Base-by-base conservation (phyloP, 2,888 invertebrate species). In the Bimastos eiseni region DNA sequence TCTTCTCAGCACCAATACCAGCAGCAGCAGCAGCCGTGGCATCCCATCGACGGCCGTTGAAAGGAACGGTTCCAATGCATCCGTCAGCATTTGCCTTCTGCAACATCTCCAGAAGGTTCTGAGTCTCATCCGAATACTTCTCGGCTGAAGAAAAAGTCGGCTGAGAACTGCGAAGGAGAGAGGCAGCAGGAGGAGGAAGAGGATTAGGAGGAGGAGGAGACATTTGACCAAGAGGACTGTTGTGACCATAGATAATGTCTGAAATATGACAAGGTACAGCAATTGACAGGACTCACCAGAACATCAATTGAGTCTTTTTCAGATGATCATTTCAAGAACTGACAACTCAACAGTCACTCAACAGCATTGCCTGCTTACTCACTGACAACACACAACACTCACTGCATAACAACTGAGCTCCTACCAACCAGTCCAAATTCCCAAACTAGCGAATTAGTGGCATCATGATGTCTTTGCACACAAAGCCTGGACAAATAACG, bases 71-170 rank as follows among this genome's bases (percentile, higher is more conserved):
- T 70, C 70, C 70, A 70, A 70, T n/a, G 70, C 70, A 70, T 0
- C 70, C 86, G 24, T 34, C 86, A 37, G 37, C 37, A 37, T 86
- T 34, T 17, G 86, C 86, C 19, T 24, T 86, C 34, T 86, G 86
- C 86, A 86, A 86, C 34, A 86, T 34, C 86, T 86, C 86, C 86
- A 86, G 34, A 86, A 86, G 86, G 86, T 86, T 86, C 86, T 86
- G 86, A 19, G 86, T 86, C 19, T 86, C 86, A 37, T 37, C 37
- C 8, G 86, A 86, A 86, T 37, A 86, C 86, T 36, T 86, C 21
- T 86, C 86, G 4, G 86, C 36, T 17, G 86, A 36, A 86, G 24
- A 86, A 84, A 34, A 36, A 33, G 21, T 33, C 15, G 36, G 34
- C 21, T 37, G 36, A 70, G 70, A 70, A 36, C n/a, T 33, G 83